Evolutionary conservation across 2,113 vertebrate genomes (phyloP).

Genomic region (Morphnarchus princeps): DNA sequence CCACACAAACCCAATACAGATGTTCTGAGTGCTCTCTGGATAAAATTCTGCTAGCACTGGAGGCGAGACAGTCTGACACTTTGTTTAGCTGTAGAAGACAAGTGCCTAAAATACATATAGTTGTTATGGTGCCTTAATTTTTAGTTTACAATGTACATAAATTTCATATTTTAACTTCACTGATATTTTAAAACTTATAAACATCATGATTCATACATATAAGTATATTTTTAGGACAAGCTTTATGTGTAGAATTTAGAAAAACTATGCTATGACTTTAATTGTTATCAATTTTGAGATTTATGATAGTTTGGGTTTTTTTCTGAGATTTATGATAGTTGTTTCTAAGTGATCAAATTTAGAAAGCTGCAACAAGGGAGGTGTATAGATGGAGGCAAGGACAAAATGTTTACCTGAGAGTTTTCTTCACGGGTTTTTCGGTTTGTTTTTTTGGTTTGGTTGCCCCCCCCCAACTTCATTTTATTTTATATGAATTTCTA

Average conservation of each 20-base stretch:
- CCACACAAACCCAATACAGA: neutral
- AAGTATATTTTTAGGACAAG: neutral
- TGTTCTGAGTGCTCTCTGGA: neutral
- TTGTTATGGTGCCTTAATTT: neutral
- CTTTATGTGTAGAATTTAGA: neutral
- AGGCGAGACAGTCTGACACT: neutral
- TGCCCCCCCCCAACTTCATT: rapidly evolving
- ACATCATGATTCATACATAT: neutral
- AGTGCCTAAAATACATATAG: neutral
- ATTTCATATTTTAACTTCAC: neutral
- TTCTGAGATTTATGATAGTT: neutral
- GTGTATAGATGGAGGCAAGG: neutral
- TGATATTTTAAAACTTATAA: neutral
- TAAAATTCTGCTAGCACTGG: neutral
- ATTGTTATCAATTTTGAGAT: neutral
- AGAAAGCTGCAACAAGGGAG: neutral
- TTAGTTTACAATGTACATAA: neutral
- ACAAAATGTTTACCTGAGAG: neutral
- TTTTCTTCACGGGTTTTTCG: neutral
- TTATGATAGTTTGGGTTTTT: neutral
- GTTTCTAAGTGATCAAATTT: neutral
- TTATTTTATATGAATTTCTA: neutral
- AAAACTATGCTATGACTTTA: neutral
- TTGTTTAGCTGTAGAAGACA: neutral
- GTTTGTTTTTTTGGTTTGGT: neutral